These are phyloP conservation scores for Motacilla alba DNA, from an alignment of 2,113 vertebrate genomes.

Conservation along the genomic window DNA sequence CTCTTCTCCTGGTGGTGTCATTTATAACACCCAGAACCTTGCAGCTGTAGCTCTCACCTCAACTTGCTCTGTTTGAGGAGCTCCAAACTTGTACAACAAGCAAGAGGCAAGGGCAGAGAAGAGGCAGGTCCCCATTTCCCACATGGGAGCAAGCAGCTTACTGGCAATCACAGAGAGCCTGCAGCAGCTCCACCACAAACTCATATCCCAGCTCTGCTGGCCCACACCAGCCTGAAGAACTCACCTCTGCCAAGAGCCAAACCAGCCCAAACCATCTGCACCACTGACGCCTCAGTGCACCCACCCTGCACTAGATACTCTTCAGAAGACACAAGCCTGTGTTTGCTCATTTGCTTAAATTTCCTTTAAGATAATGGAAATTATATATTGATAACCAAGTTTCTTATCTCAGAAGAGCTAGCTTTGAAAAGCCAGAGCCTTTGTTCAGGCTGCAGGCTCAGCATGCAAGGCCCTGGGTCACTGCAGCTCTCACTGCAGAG, in stretches of 20 bases:
- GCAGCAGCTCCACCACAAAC: neutral
- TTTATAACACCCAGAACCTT: neutral
- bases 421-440: neutral
- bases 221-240: neutral
- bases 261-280: neutral
- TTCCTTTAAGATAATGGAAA: neutral
- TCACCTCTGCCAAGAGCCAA: neutral
- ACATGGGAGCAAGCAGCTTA: neutral
- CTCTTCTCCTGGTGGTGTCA: neutral
- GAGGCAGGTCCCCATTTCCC: neutral
- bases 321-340: neutral
- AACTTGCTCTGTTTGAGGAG: neutral
- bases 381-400: neutral
- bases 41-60: neutral
- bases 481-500: neutral
- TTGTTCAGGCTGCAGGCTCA: neutral
- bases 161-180: neutral
- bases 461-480: neutral
- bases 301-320: neutral
- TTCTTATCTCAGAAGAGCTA: neutral
- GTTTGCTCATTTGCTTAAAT: neutral
- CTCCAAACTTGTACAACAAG: neutral
- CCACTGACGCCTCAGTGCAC: neutral
- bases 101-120: neutral
- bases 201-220: neutral